A percentile compares a stretch with the other conserved stretches of the same genome.
These are phyloP conservation scores for Conus canariensis DNA, from an alignment of 2,888 invertebrate genomes.

Conservation along the genomic window DNA sequence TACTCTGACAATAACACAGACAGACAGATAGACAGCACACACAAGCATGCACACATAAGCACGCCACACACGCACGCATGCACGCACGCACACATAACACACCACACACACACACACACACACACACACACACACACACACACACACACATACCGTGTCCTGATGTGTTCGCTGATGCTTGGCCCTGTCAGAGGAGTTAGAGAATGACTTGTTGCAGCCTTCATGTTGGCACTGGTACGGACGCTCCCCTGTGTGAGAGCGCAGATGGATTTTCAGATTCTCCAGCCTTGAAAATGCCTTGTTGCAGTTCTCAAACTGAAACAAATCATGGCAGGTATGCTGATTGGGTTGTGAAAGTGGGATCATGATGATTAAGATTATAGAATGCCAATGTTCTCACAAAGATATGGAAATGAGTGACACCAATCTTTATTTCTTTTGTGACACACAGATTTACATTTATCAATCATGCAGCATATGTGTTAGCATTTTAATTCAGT, in stretches of 20 bases:
- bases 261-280: slow-evolving; percentile 97
- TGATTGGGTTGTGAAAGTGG: no score
- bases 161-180: slow-evolving; percentile 99
- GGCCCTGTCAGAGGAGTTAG: slow-evolving; percentile 98
- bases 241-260: slow-evolving; percentile 86
- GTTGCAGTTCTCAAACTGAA: slow-evolving; percentile 86
- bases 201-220: slow-evolving; percentile 98
- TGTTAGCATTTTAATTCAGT: no score
- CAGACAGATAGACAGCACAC: no score
- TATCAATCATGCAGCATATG: no score
- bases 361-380: no score
- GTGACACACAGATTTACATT: no score
- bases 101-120: slow-evolving; percentile 28
- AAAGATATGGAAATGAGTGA: no score
- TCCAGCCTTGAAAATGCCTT: slow-evolving; percentile 98
- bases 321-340: background rate
- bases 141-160: slow-evolving; percentile 84
- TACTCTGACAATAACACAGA: no score
- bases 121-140: slow-evolving; percentile 33
- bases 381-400: no score
- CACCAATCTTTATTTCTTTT: no score
- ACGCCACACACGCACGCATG: background rate
- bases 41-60: no score
- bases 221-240: slow-evolving; percentile 98
- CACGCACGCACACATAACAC: background rate